Evolutionary conservation across 2,888 invertebrate species (phyloP), one percentile per base, ranked within the genome.

Genomic region (Eurois occulta): DNA sequence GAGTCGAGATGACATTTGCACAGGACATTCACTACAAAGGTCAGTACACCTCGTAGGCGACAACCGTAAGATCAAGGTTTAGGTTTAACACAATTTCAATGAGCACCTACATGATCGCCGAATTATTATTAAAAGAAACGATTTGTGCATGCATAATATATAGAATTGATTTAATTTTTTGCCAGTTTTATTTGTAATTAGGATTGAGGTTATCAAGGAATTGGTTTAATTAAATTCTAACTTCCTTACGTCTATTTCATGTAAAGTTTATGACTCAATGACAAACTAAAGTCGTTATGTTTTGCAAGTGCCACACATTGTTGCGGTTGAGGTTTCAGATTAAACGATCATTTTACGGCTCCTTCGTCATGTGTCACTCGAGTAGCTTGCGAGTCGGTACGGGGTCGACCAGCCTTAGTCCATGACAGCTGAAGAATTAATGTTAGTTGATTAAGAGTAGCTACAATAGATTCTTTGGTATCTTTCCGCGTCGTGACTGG

Each of bases 51-150:
- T 75, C 73, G 92, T 88, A 89, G 88, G 90, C 88, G 90, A 92
- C 87, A 87, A 85, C 81, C 77, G 87, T 92, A 92, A 93, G 93
- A 93, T 93, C 94, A 93, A 93, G 92, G 93, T 91, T 90, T 87
- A 75, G 84, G 76, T 85, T 84, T 81, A 69, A 83, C 66, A 71
- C 77, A 66, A 72, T 77, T 82, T 77, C 46, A 80, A 74, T 78
- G 46, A 18, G 28, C 62, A 78, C 32, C 60, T 60, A 72, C 64
- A 43, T 62, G 41, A 28, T 66, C 11, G 21, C 32, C 70, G 10
- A 72, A 73, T 43, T 55, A 73, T 43, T 55, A 74, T 79, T 62
- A 73, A 64, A 83, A 64, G 0, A 55, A 28, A 65, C 18, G 64
- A 60, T 52, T n/a, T 46, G 10, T 72, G 71, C 48, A 21, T 72